phyloP scores from a whole-genome alignment of 2,113 vertebrate genomes.

The Monarcha castaneiventris region DNA sequence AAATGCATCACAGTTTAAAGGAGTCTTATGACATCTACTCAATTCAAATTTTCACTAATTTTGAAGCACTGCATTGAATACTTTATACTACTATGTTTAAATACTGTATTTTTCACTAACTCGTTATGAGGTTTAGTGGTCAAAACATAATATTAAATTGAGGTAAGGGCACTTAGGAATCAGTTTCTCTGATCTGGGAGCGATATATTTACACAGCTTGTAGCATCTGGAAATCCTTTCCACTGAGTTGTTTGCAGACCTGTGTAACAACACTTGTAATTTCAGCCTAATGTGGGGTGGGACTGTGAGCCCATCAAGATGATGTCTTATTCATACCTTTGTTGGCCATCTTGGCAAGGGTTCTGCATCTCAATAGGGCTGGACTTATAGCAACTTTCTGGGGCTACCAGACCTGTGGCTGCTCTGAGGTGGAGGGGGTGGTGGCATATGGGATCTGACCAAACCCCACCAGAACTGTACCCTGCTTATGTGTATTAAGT shows the following conservation, averaged over 20 bases:
- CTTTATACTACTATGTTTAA: not conserved
- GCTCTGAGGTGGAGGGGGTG: not conserved
- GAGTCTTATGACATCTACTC: not conserved
- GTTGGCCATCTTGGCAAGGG: not conserved
- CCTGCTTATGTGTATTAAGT: accelerated
- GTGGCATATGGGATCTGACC: not conserved
- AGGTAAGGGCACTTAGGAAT: not conserved
- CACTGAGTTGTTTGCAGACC: not conserved
- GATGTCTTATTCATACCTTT: not conserved
- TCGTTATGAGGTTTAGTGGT: not conserved
- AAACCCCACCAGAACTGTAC: not conserved
- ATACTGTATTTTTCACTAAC: not conserved
- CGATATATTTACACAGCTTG: not conserved
- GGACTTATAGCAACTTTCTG: not conserved
- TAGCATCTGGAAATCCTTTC: not conserved
- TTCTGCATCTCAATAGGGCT: not conserved
- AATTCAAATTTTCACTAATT: not conserved
- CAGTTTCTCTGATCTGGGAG: not conserved
- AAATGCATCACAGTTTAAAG: not conserved
- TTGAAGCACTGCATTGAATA: accelerated
- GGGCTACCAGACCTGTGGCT: not conserved
- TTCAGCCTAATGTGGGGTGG: not conserved
- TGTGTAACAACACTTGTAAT: not conserved
- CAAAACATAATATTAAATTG: not conserved
- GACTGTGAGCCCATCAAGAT: not conserved